Percentiles rank a stretch among this genome's conserved stretches.
These are phyloP conservation scores for Trididemnum clinides DNA, from an alignment of 23 tunicate genomes.

Conservation along the genomic window DNA sequence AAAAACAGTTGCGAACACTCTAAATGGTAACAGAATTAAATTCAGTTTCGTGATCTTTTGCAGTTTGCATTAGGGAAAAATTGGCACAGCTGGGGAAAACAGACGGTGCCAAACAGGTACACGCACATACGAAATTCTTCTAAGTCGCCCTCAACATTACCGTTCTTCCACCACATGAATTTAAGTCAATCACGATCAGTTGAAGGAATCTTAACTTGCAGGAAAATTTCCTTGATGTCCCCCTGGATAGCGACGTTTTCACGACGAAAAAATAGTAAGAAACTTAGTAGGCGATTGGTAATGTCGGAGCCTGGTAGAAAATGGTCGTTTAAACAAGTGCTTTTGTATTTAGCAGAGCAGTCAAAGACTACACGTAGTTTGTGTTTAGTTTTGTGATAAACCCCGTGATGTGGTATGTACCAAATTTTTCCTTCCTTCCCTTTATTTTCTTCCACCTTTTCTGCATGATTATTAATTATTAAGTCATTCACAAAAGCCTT, in stretches of 20 bases:
- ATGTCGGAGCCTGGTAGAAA: too few relatives aligned
- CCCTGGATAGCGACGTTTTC: neutral
- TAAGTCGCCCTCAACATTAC: neutral
- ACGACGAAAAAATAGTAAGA: too few relatives aligned
- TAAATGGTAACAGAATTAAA: neutral
- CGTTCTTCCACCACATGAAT: conserved; percentile 22
- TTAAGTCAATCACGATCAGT: neutral
- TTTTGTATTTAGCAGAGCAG: too few relatives aligned
- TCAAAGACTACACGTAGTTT: too few relatives aligned
- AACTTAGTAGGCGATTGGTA: too few relatives aligned
- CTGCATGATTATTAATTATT: too few relatives aligned
- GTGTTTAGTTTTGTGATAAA: too few relatives aligned
- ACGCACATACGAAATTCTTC: conserved; percentile 8
- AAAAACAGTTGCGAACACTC: neutral
- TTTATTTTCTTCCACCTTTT: too few relatives aligned
- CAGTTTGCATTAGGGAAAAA: conserved; percentile 6
- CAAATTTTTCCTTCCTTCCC: too few relatives aligned
- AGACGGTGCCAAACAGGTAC: conserved; percentile 26
- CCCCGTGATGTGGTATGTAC: too few relatives aligned
- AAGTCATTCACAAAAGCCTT: too few relatives aligned
- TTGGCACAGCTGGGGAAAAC: conserved; percentile 15
- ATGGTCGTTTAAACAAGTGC: too few relatives aligned
- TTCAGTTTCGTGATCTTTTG: neutral
- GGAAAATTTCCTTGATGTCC: conserved; percentile 6
- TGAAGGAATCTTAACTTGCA: neutral